Evolutionary conservation across 2,797 vertebrate genomes (phyloP).

Genomic region (Apogon hyalosoma): DNA sequence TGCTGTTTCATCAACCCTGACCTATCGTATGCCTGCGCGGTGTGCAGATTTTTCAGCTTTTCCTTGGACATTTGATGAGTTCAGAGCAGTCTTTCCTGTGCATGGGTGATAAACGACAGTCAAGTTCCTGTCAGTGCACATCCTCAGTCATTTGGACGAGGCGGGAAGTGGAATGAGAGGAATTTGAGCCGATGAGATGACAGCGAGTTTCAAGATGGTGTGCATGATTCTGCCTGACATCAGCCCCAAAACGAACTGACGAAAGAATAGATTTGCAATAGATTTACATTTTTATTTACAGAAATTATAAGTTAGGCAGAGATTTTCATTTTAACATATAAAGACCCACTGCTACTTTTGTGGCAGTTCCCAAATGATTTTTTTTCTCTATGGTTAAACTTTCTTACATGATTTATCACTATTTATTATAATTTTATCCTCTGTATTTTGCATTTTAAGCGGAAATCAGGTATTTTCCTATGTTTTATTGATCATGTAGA

Average conservation of each 20-base stretch:
- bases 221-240: background rate
- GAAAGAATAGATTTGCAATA: too few species aligned
- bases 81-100: conserved; percentile 40
- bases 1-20: conserved; percentile 3
- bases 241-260: background rate
- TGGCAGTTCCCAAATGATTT: too few species aligned
- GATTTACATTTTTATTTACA: too few species aligned
- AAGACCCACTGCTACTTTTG: too few species aligned
- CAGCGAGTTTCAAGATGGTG: conserved; percentile 11
- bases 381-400: too few species aligned
- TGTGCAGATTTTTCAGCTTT: conserved; percentile 34
- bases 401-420: too few species aligned
- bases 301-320: too few species aligned
- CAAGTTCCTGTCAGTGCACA: conserved; percentile 58
- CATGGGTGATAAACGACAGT: conserved; percentile 50
- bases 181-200: conserved; percentile 16
- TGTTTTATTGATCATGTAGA: too few species aligned
- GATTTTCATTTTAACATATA: too few species aligned
- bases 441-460: too few species aligned
- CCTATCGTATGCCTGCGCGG: background rate
- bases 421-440: too few species aligned
- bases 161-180: conserved; percentile 24
- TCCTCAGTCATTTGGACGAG: conserved; percentile 46
- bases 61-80: conserved; percentile 15
- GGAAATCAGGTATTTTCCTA: too few species aligned